Evolutionary conservation across 2,113 vertebrate genomes (phyloP).

Genomic region (Strix uralensis): DNA sequence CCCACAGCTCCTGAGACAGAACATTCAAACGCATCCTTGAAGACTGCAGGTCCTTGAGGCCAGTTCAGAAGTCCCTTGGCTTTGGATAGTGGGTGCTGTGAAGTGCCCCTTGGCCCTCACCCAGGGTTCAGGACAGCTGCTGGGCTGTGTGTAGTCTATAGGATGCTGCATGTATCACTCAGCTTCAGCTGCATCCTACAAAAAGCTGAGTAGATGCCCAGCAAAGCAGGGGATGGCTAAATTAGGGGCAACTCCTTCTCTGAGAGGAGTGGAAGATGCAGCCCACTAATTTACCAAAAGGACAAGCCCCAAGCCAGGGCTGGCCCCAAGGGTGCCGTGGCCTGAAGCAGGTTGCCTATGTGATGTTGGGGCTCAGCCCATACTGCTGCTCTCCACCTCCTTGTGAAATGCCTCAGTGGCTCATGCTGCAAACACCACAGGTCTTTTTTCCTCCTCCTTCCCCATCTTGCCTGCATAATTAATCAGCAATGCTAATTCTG

Average conservation of each 20-base stretch:
- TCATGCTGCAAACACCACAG: neutral
- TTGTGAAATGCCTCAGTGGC: neutral
- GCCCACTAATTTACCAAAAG: neutral
- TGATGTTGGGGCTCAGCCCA: neutral
- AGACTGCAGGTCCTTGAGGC: neutral
- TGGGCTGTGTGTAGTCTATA: neutral
- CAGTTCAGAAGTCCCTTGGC: neutral
- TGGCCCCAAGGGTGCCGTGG: neutral
- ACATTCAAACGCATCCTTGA: neutral
- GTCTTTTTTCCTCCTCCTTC: neutral
- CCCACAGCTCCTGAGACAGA: neutral
- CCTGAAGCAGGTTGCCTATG: rapidly evolving
- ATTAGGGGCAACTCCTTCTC: neutral
- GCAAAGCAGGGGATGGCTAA: neutral
- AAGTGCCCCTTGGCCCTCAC: neutral
- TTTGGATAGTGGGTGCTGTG: neutral
- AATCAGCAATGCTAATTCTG: neutral
- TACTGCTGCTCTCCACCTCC: neutral
- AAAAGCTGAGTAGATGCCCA: neutral
- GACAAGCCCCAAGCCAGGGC: neutral
- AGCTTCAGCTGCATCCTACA: neutral
- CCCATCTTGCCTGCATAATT: neutral
- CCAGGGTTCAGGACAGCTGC: neutral
- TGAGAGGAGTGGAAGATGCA: neutral
- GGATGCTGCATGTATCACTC: neutral